Evolutionary conservation across 1,140 invertebrate species (phyloP).

Genomic region (Nasonia longicornis): DNA sequence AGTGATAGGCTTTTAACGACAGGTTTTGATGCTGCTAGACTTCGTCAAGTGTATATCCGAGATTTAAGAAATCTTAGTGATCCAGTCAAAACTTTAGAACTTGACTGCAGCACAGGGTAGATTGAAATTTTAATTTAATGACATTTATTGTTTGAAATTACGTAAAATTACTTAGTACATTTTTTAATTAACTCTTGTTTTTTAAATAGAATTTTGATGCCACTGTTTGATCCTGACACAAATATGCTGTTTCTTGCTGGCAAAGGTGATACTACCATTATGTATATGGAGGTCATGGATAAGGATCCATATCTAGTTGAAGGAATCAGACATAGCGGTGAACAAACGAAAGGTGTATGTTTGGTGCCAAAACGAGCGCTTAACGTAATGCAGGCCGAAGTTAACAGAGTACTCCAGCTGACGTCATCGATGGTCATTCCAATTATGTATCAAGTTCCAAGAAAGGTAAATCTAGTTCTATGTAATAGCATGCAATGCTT

Average conservation of each 20-base stretch:
- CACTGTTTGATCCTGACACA: constrained; percentile 90
- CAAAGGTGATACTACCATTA: constrained; percentile 91
- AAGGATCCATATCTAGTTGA: constrained; percentile 87
- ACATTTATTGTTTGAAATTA: constrained; percentile 4
- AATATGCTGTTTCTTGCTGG: constrained; percentile 94
- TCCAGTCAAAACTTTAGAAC: constrained; percentile 81
- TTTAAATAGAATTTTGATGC: constrained; percentile 80
- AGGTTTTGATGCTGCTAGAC: constrained; percentile 80
- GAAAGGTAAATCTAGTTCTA: constrained; percentile 76
- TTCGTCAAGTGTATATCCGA: constrained; percentile 88
- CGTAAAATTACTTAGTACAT: not conserved
- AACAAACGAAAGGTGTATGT: constrained; percentile 92
- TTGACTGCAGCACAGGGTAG: constrained; percentile 91
- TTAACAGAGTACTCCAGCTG: constrained; percentile 89
- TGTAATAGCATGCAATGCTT: not conserved
- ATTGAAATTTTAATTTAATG: constrained; percentile 32
- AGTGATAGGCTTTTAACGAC: constrained; percentile 86
- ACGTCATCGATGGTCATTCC: constrained; percentile 88
- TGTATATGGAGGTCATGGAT: constrained; percentile 87
- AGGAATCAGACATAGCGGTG: constrained; percentile 83
- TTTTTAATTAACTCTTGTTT: constrained; percentile 51
- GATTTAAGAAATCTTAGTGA: constrained; percentile 85
- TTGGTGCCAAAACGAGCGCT: constrained; percentile 91
- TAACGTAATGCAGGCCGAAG: constrained; percentile 94
- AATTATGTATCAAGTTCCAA: constrained; percentile 93